Conservation (phyloP, 2,888 invertebrate species). For the Nematopogon swammerdamellus region DNA sequence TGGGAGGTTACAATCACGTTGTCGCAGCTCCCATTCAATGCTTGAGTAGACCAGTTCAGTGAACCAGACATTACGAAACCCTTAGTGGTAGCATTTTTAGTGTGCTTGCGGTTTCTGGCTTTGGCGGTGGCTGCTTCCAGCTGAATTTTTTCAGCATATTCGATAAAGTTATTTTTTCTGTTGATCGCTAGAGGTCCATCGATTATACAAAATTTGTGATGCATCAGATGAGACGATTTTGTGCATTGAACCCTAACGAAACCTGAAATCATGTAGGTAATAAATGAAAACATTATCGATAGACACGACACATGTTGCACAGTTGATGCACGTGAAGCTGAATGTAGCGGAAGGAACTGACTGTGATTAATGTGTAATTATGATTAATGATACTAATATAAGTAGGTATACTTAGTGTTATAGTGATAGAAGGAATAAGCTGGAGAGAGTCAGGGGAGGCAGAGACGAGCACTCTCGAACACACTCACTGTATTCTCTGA, state of each 20-base stretch:
- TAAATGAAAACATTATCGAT: no score
- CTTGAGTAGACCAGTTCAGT: constrained; percentile 73
- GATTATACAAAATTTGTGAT: constrained; percentile 75
- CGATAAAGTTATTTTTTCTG: constrained; percentile 32
- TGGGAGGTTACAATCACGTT: constrained; percentile 65
- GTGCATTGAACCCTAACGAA: constrained; percentile 47
- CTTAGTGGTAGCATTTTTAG: constrained; percentile 24
- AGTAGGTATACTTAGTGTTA: no score
- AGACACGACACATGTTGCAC: no score
- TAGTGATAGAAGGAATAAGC: no score
- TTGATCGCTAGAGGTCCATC: constrained; percentile 54
- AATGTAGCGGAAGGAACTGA: no score
- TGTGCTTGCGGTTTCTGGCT: constrained; percentile 16
- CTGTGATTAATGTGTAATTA: no score
- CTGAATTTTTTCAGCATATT: constrained; percentile 40
- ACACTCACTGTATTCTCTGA: constrained; percentile 44
- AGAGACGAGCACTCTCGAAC: no score
- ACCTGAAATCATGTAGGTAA: constrained; percentile 30
- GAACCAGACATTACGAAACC: constrained; percentile 67
- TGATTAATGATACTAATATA: no score
- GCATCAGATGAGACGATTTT: constrained; percentile 63
- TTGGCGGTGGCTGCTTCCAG: constrained; percentile 29
- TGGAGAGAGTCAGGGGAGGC: no score
- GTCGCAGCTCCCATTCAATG: constrained; percentile 68
- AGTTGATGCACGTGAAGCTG: no score